phyloP scores from a whole-genome alignment of 2,113 vertebrate genomes.

The Copsychus sechellarum region DNA sequence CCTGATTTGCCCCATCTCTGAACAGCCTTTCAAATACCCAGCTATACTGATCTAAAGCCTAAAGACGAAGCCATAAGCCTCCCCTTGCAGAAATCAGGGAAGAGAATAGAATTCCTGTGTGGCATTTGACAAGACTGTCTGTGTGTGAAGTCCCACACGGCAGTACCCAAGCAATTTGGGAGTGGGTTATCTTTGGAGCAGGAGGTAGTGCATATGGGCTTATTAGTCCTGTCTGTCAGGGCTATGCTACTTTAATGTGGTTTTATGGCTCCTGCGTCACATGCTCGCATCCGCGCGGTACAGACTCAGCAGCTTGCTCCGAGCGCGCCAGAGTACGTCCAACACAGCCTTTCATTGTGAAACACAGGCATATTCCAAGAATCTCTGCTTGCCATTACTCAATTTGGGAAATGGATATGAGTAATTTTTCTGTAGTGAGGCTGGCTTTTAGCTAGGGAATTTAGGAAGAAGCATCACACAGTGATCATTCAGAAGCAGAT shows the following conservation, averaged over 20 bases:
- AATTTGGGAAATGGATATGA: constrained; percentile 22
- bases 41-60: not conserved
- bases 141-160: constrained; percentile 23
- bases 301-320: constrained; percentile 31
- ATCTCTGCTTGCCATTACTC: constrained; percentile 48
- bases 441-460: constrained; percentile 49
- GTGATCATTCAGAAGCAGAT: constrained; percentile 44
- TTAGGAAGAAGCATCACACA: constrained; percentile 39
- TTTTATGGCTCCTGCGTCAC: constrained; percentile 30
- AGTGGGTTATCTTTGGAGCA: constrained; percentile 54
- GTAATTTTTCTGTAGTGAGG: constrained; percentile 23
- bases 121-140: constrained; percentile 42
- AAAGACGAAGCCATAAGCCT: constrained; percentile 19
- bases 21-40: not conserved
- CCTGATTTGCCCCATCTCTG: not conserved
- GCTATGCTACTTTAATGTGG: constrained; percentile 48
- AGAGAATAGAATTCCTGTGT: constrained; percentile 28
- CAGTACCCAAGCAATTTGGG: constrained; percentile 48
- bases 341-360: constrained; percentile 28
- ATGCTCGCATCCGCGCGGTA: not conserved
- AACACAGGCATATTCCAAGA: constrained; percentile 13
- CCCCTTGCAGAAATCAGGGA: not conserved
- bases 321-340: not conserved
- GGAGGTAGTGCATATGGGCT: constrained; percentile 54
- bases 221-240: constrained; percentile 65